Conservation (phyloP, 2,113 vertebrate genomes). For the Onychostruthus taczanowskii region DNA sequence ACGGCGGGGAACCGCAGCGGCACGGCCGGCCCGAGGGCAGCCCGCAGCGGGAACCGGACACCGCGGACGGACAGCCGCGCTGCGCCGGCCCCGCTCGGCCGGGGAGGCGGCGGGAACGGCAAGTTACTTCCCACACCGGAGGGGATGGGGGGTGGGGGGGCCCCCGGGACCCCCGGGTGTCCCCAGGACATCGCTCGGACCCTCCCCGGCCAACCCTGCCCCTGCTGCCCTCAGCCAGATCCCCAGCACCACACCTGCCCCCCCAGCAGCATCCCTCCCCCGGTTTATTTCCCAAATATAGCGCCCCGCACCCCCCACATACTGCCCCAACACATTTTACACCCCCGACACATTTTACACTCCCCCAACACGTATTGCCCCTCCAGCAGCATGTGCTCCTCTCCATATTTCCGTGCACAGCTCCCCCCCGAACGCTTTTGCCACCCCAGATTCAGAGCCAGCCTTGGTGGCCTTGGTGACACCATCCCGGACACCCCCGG, state of each 20-base stretch:
- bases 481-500: rapidly evolving
- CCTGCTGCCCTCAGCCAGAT: background rate
- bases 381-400: background rate
- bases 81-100: background rate
- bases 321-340: no score
- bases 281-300: rapidly evolving
- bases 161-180: no score
- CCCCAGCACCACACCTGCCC: background rate
- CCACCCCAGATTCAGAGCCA: background rate
- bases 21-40: background rate
- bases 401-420: rapidly evolving
- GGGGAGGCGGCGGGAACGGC: background rate
- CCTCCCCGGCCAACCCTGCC: background rate
- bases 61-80: background rate
- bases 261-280: background rate
- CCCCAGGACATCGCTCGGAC: background rate
- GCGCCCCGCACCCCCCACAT: no score
- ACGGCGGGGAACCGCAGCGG: background rate
- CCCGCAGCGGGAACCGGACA: background rate
- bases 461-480: background rate
- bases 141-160: background rate
- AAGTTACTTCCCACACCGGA: conserved; percentile 28
- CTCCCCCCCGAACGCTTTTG: background rate
- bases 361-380: background rate
- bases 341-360: no score